Conservation (phyloP, 2,888 invertebrate species). For the Hanleya hanleyi region DNA sequence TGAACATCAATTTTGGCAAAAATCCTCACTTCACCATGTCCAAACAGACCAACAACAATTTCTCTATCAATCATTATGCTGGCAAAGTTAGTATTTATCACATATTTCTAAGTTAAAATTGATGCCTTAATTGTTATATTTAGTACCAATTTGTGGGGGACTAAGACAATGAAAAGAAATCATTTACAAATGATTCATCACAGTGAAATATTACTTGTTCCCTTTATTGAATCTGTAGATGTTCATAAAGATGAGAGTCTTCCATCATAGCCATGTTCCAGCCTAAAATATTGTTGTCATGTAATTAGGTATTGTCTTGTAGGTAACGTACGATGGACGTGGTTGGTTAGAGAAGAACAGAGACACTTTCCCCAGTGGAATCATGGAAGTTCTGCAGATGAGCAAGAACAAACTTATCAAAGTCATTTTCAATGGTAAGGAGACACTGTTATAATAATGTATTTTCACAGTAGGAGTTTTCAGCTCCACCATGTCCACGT, state of each 20-base stretch:
- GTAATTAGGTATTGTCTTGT: too few relatives aligned
- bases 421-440: constrained; percentile 65
- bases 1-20: constrained; percentile 56
- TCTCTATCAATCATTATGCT: constrained; percentile 70
- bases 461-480: too few relatives aligned
- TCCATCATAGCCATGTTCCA: too few relatives aligned
- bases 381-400: constrained; percentile 63
- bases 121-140: not conserved
- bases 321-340: constrained; percentile 63
- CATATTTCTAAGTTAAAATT: not conserved
- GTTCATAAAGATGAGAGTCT: too few relatives aligned
- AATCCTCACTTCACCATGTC: constrained; percentile 53
- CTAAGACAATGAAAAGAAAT: too few relatives aligned
- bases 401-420: constrained; percentile 62
- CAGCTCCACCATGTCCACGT: too few relatives aligned
- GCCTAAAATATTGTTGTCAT: too few relatives aligned
- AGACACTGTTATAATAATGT: too few relatives aligned
- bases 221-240: too few relatives aligned
- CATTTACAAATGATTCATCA: too few relatives aligned
- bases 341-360: constrained; percentile 71
- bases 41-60: constrained; percentile 47
- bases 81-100: constrained; percentile 57
- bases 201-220: too few relatives aligned
- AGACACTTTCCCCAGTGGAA: constrained; percentile 67
- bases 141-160: not conserved